Percentiles rank a stretch among this genome's conserved stretches.
These are phyloP conservation scores for Labia minor DNA, from an alignment of 2,888 invertebrate species.

Conservation along the genomic window DNA sequence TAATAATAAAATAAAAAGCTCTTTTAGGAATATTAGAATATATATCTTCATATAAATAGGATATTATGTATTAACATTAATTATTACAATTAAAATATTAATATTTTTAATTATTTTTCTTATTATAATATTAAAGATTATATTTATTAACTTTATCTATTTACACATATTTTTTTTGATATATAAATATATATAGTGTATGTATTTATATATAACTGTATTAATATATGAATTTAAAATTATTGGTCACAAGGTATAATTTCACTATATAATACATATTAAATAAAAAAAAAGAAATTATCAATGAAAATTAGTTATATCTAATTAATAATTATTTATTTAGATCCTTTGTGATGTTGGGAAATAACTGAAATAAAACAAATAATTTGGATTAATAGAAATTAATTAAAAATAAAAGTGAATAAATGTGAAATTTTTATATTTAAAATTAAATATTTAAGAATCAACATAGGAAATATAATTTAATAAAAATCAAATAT, in stretches of 20 bases:
- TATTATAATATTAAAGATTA: too few species aligned
- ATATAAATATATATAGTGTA: not conserved
- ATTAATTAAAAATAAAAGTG: too few species aligned
- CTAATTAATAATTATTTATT: not conserved
- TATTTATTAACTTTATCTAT: too few species aligned
- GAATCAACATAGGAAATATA: too few species aligned
- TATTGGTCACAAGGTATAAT: not conserved
- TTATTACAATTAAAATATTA: too few species aligned
- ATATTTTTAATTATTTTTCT: too few species aligned
- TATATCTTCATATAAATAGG: too few species aligned
- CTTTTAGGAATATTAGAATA: not conserved
- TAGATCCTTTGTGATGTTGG: not conserved
- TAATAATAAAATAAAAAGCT: not conserved
- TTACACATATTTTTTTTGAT: not conserved
- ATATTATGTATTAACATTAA: too few species aligned
- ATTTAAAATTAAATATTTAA: too few species aligned
- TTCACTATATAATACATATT: not conserved
- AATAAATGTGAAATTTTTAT: too few species aligned
- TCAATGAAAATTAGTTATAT: not conserved
- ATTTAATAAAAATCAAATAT: too few species aligned
- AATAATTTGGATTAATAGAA: not conserved
- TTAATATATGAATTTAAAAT: not conserved
- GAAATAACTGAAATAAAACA: not conserved
- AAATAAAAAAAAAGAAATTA: not conserved
- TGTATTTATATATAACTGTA: not conserved